Conservation (phyloP, 2,113 vertebrate species). For the Arvicanthis niloticus region DNA sequence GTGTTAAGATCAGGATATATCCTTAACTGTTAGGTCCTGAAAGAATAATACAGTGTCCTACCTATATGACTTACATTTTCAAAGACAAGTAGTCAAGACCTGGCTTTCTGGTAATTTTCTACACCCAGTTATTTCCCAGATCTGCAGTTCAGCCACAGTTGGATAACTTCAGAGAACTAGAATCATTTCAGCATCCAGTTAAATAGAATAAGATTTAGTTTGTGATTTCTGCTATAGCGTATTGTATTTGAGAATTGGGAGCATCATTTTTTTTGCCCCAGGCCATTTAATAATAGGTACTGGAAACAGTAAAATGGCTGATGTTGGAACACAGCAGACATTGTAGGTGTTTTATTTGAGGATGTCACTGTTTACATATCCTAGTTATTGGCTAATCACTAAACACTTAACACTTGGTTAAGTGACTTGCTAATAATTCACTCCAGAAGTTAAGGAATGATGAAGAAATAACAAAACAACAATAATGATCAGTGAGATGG, state of each 20-base stretch:
- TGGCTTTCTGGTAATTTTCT: background rate
- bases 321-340: constrained; percentile 71
- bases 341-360: constrained; percentile 68
- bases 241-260: constrained; percentile 48
- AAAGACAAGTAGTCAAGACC: background rate
- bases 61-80: background rate
- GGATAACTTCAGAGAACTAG: constrained; percentile 50
- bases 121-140: constrained; percentile 3
- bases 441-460: constrained; percentile 83
- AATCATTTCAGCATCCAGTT: constrained; percentile 50
- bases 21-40: background rate
- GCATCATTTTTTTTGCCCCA: constrained; percentile 4
- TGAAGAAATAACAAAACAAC: constrained; percentile 86
- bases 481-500: constrained; percentile 85
- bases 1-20: background rate
- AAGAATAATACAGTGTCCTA: constrained; percentile 1
- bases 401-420: constrained; percentile 71
- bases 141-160: background rate
- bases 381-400: constrained; percentile 85
- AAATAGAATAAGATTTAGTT: constrained; percentile 69
- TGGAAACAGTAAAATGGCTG: constrained; percentile 72
- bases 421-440: constrained; percentile 87
- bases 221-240: constrained; percentile 68
- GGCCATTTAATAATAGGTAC: constrained; percentile 70
- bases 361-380: constrained; percentile 77